These are phyloP conservation scores for Luscinia megarhynchos DNA, from an alignment of 2,797 vertebrate genomes.

Conservation along the genomic window DNA sequence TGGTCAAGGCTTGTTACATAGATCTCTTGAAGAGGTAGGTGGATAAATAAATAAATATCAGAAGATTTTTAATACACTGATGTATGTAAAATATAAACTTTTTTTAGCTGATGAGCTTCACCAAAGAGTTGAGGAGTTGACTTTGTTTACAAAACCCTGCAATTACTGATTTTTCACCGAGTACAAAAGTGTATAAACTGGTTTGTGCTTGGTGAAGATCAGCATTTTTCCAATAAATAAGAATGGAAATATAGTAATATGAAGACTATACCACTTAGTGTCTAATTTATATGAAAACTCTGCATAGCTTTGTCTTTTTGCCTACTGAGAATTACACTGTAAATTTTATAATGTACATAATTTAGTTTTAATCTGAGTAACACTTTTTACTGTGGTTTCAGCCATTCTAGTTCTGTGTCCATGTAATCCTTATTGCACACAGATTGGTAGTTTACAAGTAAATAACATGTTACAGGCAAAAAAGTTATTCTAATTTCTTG, in stretches of 20 bases:
- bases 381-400: constrained; percentile 2
- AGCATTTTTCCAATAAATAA: background rate
- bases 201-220: background rate
- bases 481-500: constrained; percentile 24
- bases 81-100: background rate
- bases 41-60: background rate
- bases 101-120: background rate
- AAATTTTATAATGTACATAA: constrained; percentile 3
- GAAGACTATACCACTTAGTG: background rate
- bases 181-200: background rate
- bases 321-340: background rate
- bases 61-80: background rate
- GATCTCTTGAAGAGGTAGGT: background rate
- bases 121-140: background rate
- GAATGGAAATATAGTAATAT: background rate
- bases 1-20: background rate
- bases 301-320: background rate
- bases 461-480: constrained; percentile 37
- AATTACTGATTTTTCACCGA: background rate
- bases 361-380: background rate
- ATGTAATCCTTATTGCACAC: background rate
- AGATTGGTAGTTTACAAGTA: constrained; percentile 25
- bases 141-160: background rate
- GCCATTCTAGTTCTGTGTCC: background rate
- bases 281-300: background rate